These are phyloP conservation scores for Monochamus saltuarius DNA, from an alignment of 1,140 invertebrate species.

Conservation along the genomic window DNA sequence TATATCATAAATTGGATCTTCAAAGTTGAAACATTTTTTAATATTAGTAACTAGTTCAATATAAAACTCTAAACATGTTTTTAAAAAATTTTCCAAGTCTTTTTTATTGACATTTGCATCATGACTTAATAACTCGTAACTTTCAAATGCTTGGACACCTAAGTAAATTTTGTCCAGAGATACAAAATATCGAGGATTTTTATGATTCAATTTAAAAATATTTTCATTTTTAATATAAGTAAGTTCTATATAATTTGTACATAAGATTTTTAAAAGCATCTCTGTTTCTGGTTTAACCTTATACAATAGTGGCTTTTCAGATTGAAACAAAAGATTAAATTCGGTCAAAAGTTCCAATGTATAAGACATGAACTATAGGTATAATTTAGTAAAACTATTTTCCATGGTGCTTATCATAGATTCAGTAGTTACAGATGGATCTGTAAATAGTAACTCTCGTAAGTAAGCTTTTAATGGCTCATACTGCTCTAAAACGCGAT, in stretches of 20 bases:
- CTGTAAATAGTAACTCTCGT: conserved; percentile 1
- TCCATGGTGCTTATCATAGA: conserved; percentile 29
- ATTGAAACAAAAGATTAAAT: conserved; percentile 48
- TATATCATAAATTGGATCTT: conserved; percentile 23
- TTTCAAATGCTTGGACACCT: conserved; percentile 13
- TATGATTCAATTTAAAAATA: conserved; percentile 14
- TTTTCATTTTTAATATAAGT: conserved; percentile 10
- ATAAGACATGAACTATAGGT: conserved; percentile 47
- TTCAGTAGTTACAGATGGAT: conserved; percentile 10
- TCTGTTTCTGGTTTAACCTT: conserved; percentile 36
- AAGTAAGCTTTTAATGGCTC: conserved; percentile 13
- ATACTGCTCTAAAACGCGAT: conserved; percentile 17
- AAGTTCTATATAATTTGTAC: conserved; percentile 14
- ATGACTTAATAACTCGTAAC: conserved; percentile 1
- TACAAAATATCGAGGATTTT: conserved; percentile 17
- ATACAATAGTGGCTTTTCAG: conserved; percentile 41
- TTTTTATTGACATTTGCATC: conserved; percentile 2
- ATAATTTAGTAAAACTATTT: conserved; percentile 41
- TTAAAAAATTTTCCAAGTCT: conserved; percentile 14
- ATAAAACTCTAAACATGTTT: conserved; percentile 28
- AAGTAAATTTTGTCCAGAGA: conserved; percentile 21
- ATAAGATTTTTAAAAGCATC: conserved; percentile 16
- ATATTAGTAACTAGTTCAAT: conserved; percentile 26
- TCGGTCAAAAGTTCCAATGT: conserved; percentile 35
- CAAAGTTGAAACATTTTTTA: conserved; percentile 29